Evolutionary conservation across 2,888 invertebrate species (phyloP).

Genomic region (Calephelis perditalis): DNA sequence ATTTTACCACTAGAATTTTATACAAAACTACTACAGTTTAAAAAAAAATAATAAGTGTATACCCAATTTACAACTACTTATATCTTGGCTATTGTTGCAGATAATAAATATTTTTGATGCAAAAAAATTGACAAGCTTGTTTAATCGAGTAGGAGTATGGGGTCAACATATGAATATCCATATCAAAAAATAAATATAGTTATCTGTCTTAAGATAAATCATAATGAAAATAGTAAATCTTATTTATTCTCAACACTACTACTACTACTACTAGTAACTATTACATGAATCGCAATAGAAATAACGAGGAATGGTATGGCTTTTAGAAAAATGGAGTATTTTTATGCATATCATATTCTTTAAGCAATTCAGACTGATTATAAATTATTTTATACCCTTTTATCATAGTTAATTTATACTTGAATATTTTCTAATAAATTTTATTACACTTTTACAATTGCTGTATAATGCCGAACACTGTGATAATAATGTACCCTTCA

Average conservation of each 20-base stretch:
- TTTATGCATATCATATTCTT: constrained; percentile 11
- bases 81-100: too few species aligned
- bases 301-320: constrained; percentile 3
- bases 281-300: not conserved
- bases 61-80: too few species aligned
- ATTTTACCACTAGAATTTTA: too few species aligned
- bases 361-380: constrained; percentile 1
- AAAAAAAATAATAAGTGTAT: too few species aligned
- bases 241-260: not conserved
- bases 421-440: constrained; percentile 23
- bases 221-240: not conserved
- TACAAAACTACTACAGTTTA: too few species aligned
- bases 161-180: too few species aligned
- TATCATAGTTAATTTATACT: constrained; percentile 28
- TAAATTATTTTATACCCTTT: constrained; percentile 6
- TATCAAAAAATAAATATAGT: too few species aligned
- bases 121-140: too few species aligned
- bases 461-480: constrained; percentile 36
- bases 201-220: too few species aligned
- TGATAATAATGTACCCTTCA: constrained; percentile 45
- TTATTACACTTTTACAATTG: constrained; percentile 23
- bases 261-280: not conserved
- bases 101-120: too few species aligned
- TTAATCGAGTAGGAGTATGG: too few species aligned
- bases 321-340: constrained; percentile 8